Evolutionary conservation across 2,888 invertebrate genomes (phyloP).

Genomic region (Aspidiotus destructor): DNA sequence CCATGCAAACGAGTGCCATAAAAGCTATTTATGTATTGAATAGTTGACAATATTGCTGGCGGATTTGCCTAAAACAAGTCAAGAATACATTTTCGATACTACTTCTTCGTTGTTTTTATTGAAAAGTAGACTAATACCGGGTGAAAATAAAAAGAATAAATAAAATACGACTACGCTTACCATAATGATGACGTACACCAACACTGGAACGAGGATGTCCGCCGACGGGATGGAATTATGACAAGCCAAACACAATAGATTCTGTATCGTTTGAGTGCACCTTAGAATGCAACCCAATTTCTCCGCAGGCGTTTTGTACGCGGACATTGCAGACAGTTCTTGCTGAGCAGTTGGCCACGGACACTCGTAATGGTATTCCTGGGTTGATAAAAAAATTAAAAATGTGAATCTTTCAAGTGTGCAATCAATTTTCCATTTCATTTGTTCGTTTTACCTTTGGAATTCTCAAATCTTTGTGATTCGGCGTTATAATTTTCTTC

Average conservation of each 20-base stretch:
- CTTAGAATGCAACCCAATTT: conserved; percentile 74
- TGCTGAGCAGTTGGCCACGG: conserved; percentile 94
- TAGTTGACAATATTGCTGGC: conserved; percentile 81
- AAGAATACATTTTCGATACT: neutral
- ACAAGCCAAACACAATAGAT: conserved; percentile 76
- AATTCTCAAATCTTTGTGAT: conserved; percentile 70
- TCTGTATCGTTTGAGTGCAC: conserved; percentile 88
- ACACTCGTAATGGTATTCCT: conserved; percentile 74
- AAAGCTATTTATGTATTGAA: conserved; percentile 91
- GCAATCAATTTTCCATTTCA: neutral
- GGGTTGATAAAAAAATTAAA: conserved; percentile 32
- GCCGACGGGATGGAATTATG: conserved; percentile 65
- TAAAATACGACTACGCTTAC: too few relatives aligned
- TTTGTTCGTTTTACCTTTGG: conserved; percentile 56
- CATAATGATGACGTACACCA: conserved; percentile 92
- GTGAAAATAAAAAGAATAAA: too few relatives aligned
- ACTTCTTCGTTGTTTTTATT: neutral
- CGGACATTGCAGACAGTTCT: conserved; percentile 75
- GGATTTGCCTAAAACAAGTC: conserved; percentile 69
- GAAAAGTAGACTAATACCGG: neutral
- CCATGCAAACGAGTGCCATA: conserved; percentile 73
- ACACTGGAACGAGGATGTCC: conserved; percentile 92
- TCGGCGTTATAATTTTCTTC: conserved; percentile 61
- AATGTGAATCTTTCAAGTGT: conserved; percentile 5
- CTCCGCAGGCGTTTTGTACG: conserved; percentile 81